A percentile compares a stretch with the other conserved stretches of the same genome.
phyloP scores from a whole-genome alignment of 2,797 vertebrate genomes.

The Anguilla anguilla region DNA sequence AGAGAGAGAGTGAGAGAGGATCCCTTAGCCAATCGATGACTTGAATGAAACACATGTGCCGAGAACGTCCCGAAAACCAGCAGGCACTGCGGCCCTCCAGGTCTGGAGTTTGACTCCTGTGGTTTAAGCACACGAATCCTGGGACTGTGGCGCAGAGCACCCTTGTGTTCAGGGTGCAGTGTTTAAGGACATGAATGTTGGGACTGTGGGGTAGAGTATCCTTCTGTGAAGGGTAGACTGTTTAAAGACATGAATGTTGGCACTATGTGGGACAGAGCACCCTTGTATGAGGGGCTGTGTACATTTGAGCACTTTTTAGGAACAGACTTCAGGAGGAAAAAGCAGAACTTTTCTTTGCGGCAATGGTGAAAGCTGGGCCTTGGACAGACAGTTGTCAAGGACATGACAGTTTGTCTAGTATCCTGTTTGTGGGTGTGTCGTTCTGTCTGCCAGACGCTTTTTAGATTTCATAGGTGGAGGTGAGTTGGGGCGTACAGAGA shows the following conservation, averaged over 20 bases:
- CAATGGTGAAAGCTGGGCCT: slow-evolving; percentile 63
- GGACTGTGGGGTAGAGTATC: background rate
- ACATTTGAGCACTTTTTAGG: background rate
- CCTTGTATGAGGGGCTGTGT: background rate
- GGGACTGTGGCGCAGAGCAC: background rate
- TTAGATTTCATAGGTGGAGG: slow-evolving; percentile 30
- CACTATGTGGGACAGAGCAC: background rate
- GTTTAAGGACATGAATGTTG: background rate
- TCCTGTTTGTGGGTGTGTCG: slow-evolving; percentile 54
- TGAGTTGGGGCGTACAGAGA: slow-evolving; percentile 36
- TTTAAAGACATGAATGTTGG: background rate
- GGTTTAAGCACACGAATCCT: background rate
- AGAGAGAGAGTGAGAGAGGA: no score
- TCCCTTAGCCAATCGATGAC: no score
- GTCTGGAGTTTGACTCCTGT: no score
- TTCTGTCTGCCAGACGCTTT: slow-evolving; percentile 60
- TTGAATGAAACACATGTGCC: no score
- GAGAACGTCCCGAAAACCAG: no score
- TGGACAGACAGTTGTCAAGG: slow-evolving; percentile 59
- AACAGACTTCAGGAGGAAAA: slow-evolving; percentile 17
- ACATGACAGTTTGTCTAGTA: slow-evolving; percentile 69
- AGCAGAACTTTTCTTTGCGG: slow-evolving; percentile 63
- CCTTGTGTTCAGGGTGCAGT: background rate
- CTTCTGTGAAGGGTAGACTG: background rate
- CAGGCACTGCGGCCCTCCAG: no score